These are phyloP conservation scores for Synanthedon vespiformis DNA, from an alignment of 2,888 invertebrate genomes.

Conservation along the genomic window DNA sequence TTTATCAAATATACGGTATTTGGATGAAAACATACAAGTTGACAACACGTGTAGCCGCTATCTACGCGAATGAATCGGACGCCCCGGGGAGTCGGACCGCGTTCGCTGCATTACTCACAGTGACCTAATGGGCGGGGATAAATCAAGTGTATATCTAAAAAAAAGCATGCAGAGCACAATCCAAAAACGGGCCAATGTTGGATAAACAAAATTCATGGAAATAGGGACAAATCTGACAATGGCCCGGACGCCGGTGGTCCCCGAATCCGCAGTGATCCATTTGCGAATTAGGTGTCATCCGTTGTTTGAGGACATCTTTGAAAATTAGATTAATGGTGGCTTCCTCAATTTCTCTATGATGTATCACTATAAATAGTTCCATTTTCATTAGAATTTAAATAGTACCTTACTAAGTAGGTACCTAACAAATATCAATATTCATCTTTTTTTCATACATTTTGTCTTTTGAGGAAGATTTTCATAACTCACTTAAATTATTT, in stretches of 20 bases:
- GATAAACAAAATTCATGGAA: constrained; percentile 68
- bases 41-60: constrained; percentile 67
- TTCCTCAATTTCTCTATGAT: neutral
- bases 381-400: constrained; percentile 10
- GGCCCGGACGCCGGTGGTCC: constrained; percentile 43
- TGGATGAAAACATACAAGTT: constrained; percentile 68
- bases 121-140: constrained; percentile 66
- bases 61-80: constrained; percentile 59
- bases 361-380: neutral
- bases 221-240: constrained; percentile 62
- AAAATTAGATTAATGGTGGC: neutral
- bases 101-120: constrained; percentile 57
- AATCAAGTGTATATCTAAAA: constrained; percentile 58
- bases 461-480: no score
- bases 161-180: constrained; percentile 26
- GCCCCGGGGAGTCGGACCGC: constrained; percentile 49
- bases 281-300: constrained; percentile 23
- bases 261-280: constrained; percentile 22
- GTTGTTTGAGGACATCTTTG: neutral
- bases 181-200: constrained; percentile 52
- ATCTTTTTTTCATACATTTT: no score
- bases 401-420: no score
- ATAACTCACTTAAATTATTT: no score
- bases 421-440: no score
- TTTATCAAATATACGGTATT: constrained; percentile 61